Percentiles rank a stretch among this genome's conserved stretches.
Conservation (phyloP, 2,888 invertebrate genomes). For the Xestia c-nigrum region DNA sequence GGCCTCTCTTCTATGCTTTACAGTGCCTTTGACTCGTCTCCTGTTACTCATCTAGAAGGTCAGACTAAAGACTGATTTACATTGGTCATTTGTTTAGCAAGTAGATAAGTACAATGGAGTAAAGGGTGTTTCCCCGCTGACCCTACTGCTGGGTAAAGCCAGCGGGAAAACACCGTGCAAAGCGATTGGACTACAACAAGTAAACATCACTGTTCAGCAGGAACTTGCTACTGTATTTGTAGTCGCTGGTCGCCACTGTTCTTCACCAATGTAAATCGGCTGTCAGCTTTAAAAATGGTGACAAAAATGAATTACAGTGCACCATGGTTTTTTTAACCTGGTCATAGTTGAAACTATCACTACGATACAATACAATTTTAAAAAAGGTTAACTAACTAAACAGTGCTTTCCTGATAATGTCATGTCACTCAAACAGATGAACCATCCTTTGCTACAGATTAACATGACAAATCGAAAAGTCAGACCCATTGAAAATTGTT, state of each 20-base stretch:
- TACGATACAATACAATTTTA: not conserved
- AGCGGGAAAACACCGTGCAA: not conserved
- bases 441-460: not conserved
- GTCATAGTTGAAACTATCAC: not conserved
- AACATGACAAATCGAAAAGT: not conserved
- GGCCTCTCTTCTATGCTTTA: not conserved
- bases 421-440: not conserved
- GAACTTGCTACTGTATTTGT: not conserved
- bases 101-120: not conserved
- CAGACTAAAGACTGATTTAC: not conserved
- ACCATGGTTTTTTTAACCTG: not conserved
- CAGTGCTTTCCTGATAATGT: not conserved
- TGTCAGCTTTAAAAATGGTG: not conserved
- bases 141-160: no score
- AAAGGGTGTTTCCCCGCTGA: no score
- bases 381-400: not conserved
- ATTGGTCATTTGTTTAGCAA: not conserved
- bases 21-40: not conserved
- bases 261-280: not conserved
- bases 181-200: not conserved
- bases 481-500: not conserved
- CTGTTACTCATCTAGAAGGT: not conserved
- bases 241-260: not conserved
- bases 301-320: not conserved
- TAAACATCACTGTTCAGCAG: not conserved